Evolutionary conservation across 2,113 vertebrate genomes (phyloP).

Genomic region (Phasianus colchicus): DNA sequence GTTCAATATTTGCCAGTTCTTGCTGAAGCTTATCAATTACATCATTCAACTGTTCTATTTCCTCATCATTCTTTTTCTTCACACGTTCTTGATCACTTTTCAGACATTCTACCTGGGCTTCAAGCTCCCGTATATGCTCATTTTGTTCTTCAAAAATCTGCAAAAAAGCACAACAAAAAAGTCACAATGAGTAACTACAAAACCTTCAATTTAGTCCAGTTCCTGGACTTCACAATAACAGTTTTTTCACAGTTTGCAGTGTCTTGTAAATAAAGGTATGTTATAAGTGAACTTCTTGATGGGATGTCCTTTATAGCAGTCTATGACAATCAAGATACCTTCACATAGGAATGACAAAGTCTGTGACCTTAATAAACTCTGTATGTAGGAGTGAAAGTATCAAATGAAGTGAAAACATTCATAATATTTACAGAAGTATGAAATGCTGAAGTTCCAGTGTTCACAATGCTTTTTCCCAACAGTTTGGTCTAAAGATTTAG

Average conservation of each 20-base stretch:
- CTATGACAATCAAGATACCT: background rate
- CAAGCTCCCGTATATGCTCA: slow-evolving; percentile 85
- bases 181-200: background rate
- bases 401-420: background rate
- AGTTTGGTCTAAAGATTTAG: background rate
- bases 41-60: slow-evolving; percentile 90
- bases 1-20: slow-evolving; percentile 87
- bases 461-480: background rate
- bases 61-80: slow-evolving; percentile 86
- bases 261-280: background rate
- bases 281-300: background rate
- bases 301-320: background rate
- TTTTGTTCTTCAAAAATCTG: slow-evolving; percentile 87
- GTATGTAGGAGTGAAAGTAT: background rate
- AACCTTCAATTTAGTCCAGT: background rate
- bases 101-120: slow-evolving; percentile 89
- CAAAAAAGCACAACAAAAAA: background rate
- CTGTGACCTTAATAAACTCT: background rate
- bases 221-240: background rate
- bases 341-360: background rate
- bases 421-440: background rate
- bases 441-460: background rate
- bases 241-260: background rate
- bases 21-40: slow-evolving; percentile 95
- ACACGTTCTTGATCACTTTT: slow-evolving; percentile 87